phyloP scores from a whole-genome alignment of 2,888 invertebrate genomes.

The Diaphora mendica region DNA sequence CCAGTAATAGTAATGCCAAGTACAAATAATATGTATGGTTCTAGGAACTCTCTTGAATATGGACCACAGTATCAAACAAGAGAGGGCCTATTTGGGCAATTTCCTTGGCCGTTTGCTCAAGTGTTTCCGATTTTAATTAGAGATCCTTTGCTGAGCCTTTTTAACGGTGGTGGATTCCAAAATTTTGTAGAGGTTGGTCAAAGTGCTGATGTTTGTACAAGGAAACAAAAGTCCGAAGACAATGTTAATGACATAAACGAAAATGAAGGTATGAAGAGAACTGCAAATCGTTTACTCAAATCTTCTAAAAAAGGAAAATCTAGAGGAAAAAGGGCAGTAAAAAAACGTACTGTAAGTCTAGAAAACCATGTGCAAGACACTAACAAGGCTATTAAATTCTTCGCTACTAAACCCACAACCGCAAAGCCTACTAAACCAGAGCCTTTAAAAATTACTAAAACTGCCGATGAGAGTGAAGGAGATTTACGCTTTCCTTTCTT shows the following conservation, averaged over 20 bases:
- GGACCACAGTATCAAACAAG: slow-evolving; percentile 59
- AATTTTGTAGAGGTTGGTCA: slow-evolving; percentile 87
- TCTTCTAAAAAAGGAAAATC: slow-evolving; percentile 39
- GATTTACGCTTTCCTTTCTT: slow-evolving; percentile 67
- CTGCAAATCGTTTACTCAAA: slow-evolving; percentile 27
- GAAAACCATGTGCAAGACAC: slow-evolving; percentile 56
- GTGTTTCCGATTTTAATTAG: slow-evolving; percentile 86
- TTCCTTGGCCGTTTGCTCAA: slow-evolving; percentile 83
- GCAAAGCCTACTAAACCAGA: slow-evolving; percentile 63
- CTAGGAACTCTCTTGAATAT: slow-evolving; percentile 53
- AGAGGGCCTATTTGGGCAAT: slow-evolving; percentile 58
- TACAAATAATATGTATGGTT: slow-evolving; percentile 50
- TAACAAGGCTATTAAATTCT: slow-evolving; percentile 64
- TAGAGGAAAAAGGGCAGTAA: slow-evolving; percentile 69
- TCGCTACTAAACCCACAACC: slow-evolving; percentile 55
- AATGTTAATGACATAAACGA: slow-evolving; percentile 26
- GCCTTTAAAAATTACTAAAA: slow-evolving; percentile 60
- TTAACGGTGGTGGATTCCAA: slow-evolving; percentile 82
- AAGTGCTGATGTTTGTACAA: slow-evolving; percentile 82
- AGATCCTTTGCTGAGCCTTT: slow-evolving; percentile 84
- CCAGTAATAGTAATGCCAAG: slow-evolving; percentile 71
- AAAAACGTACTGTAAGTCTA: slow-evolving; percentile 67
- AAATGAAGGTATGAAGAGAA: slow-evolving; percentile 25
- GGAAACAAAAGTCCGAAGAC: slow-evolving; percentile 67
- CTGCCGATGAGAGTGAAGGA: slow-evolving; percentile 54